Evolutionary conservation across 2,797 vertebrate genomes (phyloP), one percentile per base, ranked within the genome.

Genomic region (Danio choprae): DNA sequence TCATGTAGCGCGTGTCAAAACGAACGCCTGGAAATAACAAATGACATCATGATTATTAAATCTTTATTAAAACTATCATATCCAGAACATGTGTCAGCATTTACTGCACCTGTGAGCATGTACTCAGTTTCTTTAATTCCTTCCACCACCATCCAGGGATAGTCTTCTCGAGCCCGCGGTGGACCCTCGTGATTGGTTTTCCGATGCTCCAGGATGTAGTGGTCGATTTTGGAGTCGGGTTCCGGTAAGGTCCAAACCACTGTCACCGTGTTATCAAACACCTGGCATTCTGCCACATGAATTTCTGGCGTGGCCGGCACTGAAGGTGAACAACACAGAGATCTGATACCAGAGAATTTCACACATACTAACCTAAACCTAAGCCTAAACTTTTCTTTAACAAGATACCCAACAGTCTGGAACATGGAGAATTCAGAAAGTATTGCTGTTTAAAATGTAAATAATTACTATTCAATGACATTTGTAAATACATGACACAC

Each of bases 91-190:
- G 36, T 44, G 36, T 53, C n/a, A 60, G 53, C 8, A 43, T 29
- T 29, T 29, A 29, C 0, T 62, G 15, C 29, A 48, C 97, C 96
- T 0, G 90, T 95, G 22, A 98, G 91, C 0, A 93, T 98, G 89
- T 94, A 91, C 83, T 98, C 97, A 0, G 84, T 93, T 87, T 94
- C 92, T 67, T 92, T 92, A 79, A 99, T 96, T 58, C 96, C 97
- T 90, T 99, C 97, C 3, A 96, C 83, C 74, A 98, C 96, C 97
- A 98, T 98, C 97, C 97, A 98, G 82, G 97, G 96, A 81, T 97
- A 96, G 56, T 98, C 97, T 88, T 99, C 97, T 51, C 95, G 93
- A 90, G 95, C 92, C 0, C 96, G 96, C 0, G 97, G 96, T 0
- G 95, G 95, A 0, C 97, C 97, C 86, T 97, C 96, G 0, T 97